phyloP scores from a whole-genome alignment of 2,113 vertebrate species.

The Rhizomys pruinosus region DNA sequence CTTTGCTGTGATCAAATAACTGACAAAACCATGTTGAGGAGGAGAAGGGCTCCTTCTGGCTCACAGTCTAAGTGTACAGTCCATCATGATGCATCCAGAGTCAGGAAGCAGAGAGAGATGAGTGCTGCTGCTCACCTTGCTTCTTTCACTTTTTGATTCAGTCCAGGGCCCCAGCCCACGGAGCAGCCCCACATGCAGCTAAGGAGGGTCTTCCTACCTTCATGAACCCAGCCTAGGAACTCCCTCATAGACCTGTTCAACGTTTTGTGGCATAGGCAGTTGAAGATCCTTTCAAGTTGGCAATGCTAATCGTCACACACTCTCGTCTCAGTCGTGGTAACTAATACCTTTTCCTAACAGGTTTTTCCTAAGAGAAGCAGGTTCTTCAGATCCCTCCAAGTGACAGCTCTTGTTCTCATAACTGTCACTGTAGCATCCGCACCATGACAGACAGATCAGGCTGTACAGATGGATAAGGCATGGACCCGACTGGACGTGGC shows the following conservation, averaged over 20 bases:
- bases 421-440: no score
- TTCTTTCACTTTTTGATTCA: no score
- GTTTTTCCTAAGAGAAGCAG: background rate
- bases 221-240: background rate
- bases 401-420: no score
- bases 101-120: background rate
- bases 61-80: background rate
- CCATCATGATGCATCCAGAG: fast-evolving
- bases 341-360: no score
- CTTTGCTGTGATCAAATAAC: background rate
- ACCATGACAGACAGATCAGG: no score
- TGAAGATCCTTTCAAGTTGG: background rate
- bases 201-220: background rate
- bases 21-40: background rate
- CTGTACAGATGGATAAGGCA: fast-evolving
- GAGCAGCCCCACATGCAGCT: no score
- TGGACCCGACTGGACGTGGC: background rate
- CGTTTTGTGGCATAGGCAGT: background rate
- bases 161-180: background rate
- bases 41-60: fast-evolving
- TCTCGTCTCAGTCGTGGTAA: background rate
- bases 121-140: background rate
- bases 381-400: background rate
- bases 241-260: background rate
- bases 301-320: background rate